A percentile compares a stretch with the other conserved stretches of the same genome.
phyloP scores from a whole-genome alignment of 2,888 invertebrate genomes.

The Synanthedon myopaeformis region DNA sequence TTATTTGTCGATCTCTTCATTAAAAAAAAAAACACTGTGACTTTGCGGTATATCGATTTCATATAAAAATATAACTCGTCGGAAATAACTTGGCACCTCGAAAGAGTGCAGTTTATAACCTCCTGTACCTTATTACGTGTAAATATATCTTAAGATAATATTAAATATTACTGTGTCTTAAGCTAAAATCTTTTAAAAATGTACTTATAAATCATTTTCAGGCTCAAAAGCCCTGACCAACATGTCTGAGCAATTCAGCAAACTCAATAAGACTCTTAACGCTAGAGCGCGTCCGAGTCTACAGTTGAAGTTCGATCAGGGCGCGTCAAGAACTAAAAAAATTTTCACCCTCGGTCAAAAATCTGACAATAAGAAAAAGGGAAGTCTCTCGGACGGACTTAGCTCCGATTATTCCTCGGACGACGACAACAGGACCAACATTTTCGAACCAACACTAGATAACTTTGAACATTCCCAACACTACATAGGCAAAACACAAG shows the following conservation, averaged over 20 bases:
- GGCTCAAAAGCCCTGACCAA: constrained; percentile 89
- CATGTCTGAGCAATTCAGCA: constrained; percentile 88
- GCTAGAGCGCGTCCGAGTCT: constrained; percentile 65
- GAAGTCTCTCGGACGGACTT: constrained; percentile 75
- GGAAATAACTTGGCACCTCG: no score
- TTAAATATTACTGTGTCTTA: neutral
- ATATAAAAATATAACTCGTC: no score
- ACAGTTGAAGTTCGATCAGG: constrained; percentile 59
- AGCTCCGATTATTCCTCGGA: constrained; percentile 68
- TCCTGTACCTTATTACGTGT: no score
- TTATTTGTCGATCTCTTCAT: no score
- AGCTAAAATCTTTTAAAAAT: neutral
- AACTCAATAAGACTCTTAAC: constrained; percentile 78
- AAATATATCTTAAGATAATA: neutral
- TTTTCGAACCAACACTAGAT: constrained; percentile 61
- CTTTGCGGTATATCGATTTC: no score
- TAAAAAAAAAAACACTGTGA: no score
- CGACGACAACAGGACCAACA: constrained; percentile 61
- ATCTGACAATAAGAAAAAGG: constrained; percentile 69
- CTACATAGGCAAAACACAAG: constrained; percentile 47
- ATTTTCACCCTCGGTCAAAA: constrained; percentile 65
- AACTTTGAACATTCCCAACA: constrained; percentile 63
- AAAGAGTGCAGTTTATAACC: no score
- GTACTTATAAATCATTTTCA: constrained; percentile 26
- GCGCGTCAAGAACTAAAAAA: constrained; percentile 50